Percentiles rank a stretch among this genome's conserved stretches.
phyloP scores from a whole-genome alignment of 2,797 vertebrate genomes.

The Coccyzus lansbergi region DNA sequence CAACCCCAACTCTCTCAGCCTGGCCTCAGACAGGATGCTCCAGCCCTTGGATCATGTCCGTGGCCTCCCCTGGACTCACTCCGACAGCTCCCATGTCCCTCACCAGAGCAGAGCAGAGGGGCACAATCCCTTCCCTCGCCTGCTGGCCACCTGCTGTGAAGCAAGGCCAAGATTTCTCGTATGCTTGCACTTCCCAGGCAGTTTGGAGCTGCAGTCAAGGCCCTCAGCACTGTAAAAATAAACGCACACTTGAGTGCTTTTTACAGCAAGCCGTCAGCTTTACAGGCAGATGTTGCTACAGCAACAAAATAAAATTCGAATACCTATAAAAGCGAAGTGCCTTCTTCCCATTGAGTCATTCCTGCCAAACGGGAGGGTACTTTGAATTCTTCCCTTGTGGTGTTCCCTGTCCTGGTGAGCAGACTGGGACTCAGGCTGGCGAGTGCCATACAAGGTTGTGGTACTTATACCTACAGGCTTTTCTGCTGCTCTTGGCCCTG shows the following conservation, averaged over 20 bases:
- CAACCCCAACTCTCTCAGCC: no score
- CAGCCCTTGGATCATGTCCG: no score
- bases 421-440: background rate
- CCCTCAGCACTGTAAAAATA: background rate
- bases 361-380: background rate
- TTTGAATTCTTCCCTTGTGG: background rate
- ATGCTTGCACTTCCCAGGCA: background rate
- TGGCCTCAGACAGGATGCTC: no score
- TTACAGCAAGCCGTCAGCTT: background rate
- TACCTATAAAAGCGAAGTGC: background rate
- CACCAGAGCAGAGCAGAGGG: no score
- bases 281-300: background rate
- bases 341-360: background rate
- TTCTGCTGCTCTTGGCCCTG: background rate
- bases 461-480: rapidly evolving
- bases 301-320: background rate
- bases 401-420: background rate
- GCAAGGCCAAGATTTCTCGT: background rate
- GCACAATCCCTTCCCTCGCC: no score
- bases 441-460: background rate
- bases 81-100: no score
- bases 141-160: background rate
- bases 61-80: no score
- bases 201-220: background rate
- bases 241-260: background rate